Conservation (phyloP, 2,113 vertebrate genomes). For the Cacatua alba region DNA sequence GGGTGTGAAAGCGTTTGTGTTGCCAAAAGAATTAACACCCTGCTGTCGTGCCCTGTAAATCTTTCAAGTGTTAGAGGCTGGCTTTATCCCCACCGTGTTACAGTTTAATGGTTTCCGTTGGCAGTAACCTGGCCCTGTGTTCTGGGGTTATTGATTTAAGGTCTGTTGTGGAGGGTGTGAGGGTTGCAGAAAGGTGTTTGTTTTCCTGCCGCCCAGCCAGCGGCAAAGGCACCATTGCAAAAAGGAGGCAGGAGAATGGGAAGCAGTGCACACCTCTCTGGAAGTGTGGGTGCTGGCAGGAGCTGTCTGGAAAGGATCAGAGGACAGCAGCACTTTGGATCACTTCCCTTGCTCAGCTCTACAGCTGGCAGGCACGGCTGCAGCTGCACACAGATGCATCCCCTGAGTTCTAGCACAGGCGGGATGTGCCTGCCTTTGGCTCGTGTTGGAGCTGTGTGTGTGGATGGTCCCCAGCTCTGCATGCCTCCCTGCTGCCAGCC, state of each 20-base stretch:
- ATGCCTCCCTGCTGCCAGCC: not conserved
- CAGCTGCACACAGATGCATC: not conserved
- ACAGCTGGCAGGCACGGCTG: not conserved
- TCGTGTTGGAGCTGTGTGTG: rapidly evolving
- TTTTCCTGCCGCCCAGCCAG: not conserved
- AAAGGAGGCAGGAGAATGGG: not conserved
- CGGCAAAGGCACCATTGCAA: not conserved
- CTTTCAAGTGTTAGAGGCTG: constrained; percentile 4
- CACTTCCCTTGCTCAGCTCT: not conserved
- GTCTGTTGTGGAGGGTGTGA: not conserved
- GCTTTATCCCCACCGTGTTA: not conserved
- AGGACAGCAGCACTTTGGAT: not conserved
- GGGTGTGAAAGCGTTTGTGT: not conserved
- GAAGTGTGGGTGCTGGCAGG: not conserved
- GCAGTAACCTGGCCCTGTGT: constrained; percentile 30
- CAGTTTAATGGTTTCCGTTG: constrained; percentile 52
- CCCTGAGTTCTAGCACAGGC: not conserved
- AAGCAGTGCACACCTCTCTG: not conserved
- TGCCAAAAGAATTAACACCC: constrained; percentile 55
- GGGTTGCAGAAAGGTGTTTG: constrained; percentile 16
- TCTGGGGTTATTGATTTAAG: constrained; percentile 48
- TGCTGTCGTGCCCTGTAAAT: constrained; percentile 33
- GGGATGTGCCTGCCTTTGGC: not conserved
- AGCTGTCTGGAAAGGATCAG: not conserved
- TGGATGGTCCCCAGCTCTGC: not conserved